Conservation (phyloP, 2,888 invertebrate species). For the Drosophila emarginata region DNA sequence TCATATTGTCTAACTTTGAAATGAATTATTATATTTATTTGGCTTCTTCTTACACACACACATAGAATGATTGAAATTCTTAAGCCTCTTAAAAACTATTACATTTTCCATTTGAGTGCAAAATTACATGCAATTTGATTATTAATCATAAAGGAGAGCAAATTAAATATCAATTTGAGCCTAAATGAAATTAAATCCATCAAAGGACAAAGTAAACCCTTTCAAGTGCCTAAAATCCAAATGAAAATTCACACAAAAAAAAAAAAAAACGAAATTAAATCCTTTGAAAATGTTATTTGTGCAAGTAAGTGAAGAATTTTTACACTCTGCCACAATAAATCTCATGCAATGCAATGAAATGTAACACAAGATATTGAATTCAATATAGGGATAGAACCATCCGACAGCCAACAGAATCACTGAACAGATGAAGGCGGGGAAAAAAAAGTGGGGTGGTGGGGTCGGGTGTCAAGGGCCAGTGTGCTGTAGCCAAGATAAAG, state of each 20-base stretch:
- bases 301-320: constrained; percentile 32
- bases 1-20: not conserved
- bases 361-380: constrained; percentile 79
- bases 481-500: constrained; percentile 59
- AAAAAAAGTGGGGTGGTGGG: not conserved
- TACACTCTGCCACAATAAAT: constrained; percentile 69
- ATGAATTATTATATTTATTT: not conserved
- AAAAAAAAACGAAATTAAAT: not conserved
- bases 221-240: not conserved
- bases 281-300: constrained; percentile 5
- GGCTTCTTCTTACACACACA: not conserved
- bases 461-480: constrained; percentile 23
- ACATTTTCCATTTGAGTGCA: constrained; percentile 3
- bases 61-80: not conserved
- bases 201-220: not conserved
- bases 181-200: constrained; percentile 1
- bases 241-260: not conserved
- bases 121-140: not conserved
- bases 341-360: constrained; percentile 74
- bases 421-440: not conserved
- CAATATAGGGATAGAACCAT: constrained; percentile 46
- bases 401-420: not conserved
- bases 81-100: constrained; percentile 4
- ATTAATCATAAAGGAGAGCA: constrained; percentile 1
- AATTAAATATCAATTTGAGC: constrained; percentile 5